Evolutionary conservation across 2,113 vertebrate species (phyloP), one percentile per base, ranked within the genome.

Genomic region (Odobenus rosmarus): DNA sequence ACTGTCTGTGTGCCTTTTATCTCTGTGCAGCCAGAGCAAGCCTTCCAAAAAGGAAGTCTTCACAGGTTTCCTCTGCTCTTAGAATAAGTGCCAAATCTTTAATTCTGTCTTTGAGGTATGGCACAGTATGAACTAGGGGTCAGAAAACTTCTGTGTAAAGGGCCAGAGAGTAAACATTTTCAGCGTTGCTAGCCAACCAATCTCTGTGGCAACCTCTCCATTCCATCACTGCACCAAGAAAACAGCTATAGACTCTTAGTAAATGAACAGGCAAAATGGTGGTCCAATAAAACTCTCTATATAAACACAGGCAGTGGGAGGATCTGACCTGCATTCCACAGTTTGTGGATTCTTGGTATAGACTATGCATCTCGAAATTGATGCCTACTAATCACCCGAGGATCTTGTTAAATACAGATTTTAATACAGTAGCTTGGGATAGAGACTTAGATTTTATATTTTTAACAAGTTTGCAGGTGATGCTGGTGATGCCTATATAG

Each of bases 41-140:
- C 42, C 62, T 95, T 85, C n/a, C 26, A 64, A 88, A 93, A 74
- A 18, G 33, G 19, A 95, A 95, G 86, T 51, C 59, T 91, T 79
- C 61, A 69, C 9, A 59, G 46, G 23, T 13, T 90, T 80, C 72
- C 69, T 26, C 46, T 57, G 11, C 74, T 87, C 36, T 79, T 82
- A n/a, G 26, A 92, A 57, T 69, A 77, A 87, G 62, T 67, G 61
- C 24, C 55, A 94, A 13, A 84, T 36, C 26, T 12, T 69, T 83
- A 39, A 69, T 42, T 9, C 77, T 93, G 18, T 16, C 72, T 69
- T 87, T 36, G n/a, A 92, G 83, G 42, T 33, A 90, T 21, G 4
- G 21, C 36, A 53, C 6, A 39, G 16, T 57, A 36, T 39, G 93
- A 81, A 87, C 21, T 3, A 36, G 33, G 49, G 31, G 57, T 80